Percentiles rank a stretch among this genome's conserved stretches.
These are phyloP conservation scores for Brenthis ino DNA, from an alignment of 2,888 invertebrate species.

Conservation along the genomic window DNA sequence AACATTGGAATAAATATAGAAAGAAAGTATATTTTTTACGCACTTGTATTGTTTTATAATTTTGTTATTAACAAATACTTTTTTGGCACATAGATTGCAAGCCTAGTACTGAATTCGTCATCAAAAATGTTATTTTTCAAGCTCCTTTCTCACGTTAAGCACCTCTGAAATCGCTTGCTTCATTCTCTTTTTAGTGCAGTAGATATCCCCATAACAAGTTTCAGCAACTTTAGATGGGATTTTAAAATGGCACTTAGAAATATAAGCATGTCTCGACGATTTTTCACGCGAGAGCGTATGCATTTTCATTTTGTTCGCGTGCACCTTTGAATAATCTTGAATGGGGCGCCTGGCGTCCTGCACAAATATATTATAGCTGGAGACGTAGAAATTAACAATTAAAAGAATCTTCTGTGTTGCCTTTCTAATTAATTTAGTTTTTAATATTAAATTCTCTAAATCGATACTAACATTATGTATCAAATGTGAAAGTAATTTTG, in stretches of 20 bases:
- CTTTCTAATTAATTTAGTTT: too few species aligned
- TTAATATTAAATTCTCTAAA: too few species aligned
- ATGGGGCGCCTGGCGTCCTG: too few species aligned
- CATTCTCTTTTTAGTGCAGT: slow-evolving; percentile 13
- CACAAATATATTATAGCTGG: not conserved
- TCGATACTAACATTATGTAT: too few species aligned
- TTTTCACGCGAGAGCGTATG: slow-evolving; percentile 18
- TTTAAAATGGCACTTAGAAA: slow-evolving; percentile 18
- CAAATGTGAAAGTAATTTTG: too few species aligned
- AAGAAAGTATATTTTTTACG: too few species aligned
- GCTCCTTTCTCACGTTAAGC: not conserved
- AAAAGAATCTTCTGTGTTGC: too few species aligned
- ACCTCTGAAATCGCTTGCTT: slow-evolving; percentile 11
- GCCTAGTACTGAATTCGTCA: too few species aligned
- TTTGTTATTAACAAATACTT: too few species aligned
- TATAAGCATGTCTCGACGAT: slow-evolving; percentile 18
- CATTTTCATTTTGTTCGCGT: slow-evolving; percentile 10
- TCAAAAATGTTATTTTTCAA: not conserved
- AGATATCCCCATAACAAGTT: slow-evolving; percentile 15
- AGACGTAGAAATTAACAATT: not conserved
- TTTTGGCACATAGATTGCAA: too few species aligned
- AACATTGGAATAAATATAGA: too few species aligned
- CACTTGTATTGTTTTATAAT: too few species aligned
- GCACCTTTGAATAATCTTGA: not conserved
- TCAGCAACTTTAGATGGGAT: slow-evolving; percentile 13